Evolutionary conservation across 53 echinoderm and acorn worm genomes (phyloP), one percentile per base, ranked within the genome.

Genomic region (Echinometra lucunter): DNA sequence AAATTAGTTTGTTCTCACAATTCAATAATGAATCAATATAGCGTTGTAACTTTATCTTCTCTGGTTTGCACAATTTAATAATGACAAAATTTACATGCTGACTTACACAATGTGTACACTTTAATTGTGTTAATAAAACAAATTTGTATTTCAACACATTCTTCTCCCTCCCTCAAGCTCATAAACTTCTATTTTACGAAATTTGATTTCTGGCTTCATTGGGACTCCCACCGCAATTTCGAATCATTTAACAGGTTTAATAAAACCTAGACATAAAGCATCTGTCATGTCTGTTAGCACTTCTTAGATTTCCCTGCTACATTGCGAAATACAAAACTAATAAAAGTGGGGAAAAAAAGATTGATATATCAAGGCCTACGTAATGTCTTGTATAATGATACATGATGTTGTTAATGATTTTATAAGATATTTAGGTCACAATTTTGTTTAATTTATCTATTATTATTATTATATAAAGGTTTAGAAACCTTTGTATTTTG

Each of bases 41-140:
- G 7, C 6, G 40, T 0, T 81, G 81, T 21, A 81, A 81, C 44
- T 44, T 5, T 21, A 81, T 81, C 27, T 19, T 44, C 21, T 81
- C 81, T 42, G 44, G 81, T 81, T 44, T 81, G 23, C 16, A 72
- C 44, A 81, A 81, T 81, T 16, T 19, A 81, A 81, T 81, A 81
- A 19, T 15, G 5, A 81, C 40, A 81, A n/a, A 44, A 21, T 81
- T 44, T 74, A 35, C 34, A 32, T 72, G 7, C 28, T 80, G 23
- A 44, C 44, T 81, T 81, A 40, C 44, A 2, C 5, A 44, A 42
- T 18, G 8, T 42, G 23, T 25, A 1, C 18, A 15, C 5, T 3
- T n/a, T n/a, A n/a, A n/a, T n/a, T n/a, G n/a, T 35, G 28, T 35
- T 15, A 34, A 8, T n/a, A n/a, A n/a, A 63, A 63, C 4, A 6